Base-by-base conservation (phyloP, 2,113 vertebrate species). In the Oophaga pumilio region DNA sequence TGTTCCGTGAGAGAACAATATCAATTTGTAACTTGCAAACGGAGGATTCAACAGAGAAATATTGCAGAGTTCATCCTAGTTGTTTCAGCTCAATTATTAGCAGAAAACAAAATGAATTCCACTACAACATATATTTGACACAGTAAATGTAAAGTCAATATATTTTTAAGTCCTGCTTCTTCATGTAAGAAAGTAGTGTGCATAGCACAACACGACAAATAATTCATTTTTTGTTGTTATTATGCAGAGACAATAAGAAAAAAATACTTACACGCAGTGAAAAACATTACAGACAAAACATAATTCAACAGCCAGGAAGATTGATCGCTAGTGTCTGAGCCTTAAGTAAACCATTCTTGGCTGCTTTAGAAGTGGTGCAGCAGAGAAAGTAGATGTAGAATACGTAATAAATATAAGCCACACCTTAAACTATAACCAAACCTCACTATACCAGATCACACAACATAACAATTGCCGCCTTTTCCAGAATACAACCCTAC, bases 1-100 rank as follows among this genome's bases (percentile, higher is more conserved):
- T 73, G 69, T 88, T 88, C 43, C 71, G 15, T 26, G 59, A 83
- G 62, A 66, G 43, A 82, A 82, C 79, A 76, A 83, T 88, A 76
- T 88, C 79, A 88, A 88, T 88, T 82, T 88, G 79, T 76, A 83
- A 88, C 86, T 76, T 87, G 78, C 78, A 82, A 59, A 59, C 60
- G 43, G 69, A 22, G 79, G 86, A 88, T 88, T 83, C 68, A 83
- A 53, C 15, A 24, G 15, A 87, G 85, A 88, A 88, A 88, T 88
- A 88, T 88, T 83, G 69, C 53, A 56, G 56, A 82, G 57, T 66
- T 88, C 79, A 83, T 66, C 64, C 69, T 20, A 6, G 86, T 62
- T 83, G 79, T 82, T 83, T 73, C 62, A 82, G 69, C 69, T 87
- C 56, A 82, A 73, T 82, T 87, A 10, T 79, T 18, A 79, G 49